These are phyloP conservation scores for Drosophila kurseongensis DNA, from an alignment of 1,140 invertebrate species.

Conservation along the genomic window DNA sequence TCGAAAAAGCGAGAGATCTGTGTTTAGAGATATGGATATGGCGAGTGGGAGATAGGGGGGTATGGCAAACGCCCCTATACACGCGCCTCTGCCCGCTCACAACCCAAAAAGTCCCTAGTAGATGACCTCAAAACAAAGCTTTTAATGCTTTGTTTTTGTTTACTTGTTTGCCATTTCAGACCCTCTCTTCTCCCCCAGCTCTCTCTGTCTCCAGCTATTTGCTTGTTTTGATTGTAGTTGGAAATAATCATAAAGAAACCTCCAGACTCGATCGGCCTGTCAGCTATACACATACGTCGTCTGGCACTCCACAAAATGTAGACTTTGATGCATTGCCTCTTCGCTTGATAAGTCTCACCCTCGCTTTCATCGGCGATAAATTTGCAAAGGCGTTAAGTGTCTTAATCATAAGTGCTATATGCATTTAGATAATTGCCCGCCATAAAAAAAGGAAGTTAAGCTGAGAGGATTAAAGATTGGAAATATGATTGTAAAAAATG, in stretches of 20 bases:
- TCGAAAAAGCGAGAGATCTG: conserved; percentile 6
- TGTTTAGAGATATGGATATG: not conserved
- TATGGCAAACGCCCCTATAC: conserved; percentile 7
- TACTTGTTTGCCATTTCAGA: conserved; percentile 42
- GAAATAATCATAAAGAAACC: conserved; percentile 15
- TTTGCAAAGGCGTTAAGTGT: conserved; percentile 21
- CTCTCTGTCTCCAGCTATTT: conserved; percentile 1
- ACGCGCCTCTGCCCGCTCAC: conserved; percentile 1
- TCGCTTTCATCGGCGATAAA: conserved; percentile 44
- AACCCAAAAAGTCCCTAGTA: conserved; percentile 7
- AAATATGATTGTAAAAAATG: not conserved
- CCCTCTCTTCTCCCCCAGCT: not conserved
- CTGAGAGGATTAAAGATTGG: not conserved
- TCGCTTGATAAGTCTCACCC: conserved; percentile 34
- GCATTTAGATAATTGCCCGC: conserved; percentile 25
- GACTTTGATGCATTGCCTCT: conserved; percentile 46
- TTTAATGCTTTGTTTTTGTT: conserved; percentile 54
- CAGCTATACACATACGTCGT: conserved; percentile 10
- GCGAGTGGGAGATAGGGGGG: not conserved
- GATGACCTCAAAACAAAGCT: conserved; percentile 55
- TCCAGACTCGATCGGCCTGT: conserved; percentile 37
- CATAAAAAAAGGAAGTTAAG: conserved; percentile 15
- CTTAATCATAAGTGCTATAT: conserved; percentile 36
- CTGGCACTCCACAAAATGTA: conserved; percentile 32
- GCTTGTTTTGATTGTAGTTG: conserved; percentile 28